phyloP scores from a whole-genome alignment of 2,797 vertebrate genomes.

The Pseudochaenichthys georgianus region DNA sequence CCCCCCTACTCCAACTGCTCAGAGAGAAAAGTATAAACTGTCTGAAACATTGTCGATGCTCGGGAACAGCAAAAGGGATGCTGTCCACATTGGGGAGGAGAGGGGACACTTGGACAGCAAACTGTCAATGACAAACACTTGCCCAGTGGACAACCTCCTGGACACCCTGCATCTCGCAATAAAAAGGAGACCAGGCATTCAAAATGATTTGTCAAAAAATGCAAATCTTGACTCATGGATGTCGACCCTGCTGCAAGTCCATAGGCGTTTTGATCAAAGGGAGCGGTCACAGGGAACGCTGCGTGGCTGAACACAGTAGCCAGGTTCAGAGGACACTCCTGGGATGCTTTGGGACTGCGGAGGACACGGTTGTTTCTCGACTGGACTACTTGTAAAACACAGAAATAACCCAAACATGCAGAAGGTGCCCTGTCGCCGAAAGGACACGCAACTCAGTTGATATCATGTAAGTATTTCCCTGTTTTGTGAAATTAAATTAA shows the following conservation, averaged over 20 bases:
- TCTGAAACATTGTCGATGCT: neutral
- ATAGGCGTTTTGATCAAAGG: slow-evolving; percentile 9
- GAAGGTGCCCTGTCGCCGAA: neutral
- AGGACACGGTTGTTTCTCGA: slow-evolving; percentile 16
- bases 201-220: neutral
- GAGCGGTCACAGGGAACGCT: slow-evolving; percentile 16
- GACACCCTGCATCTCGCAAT: slow-evolving; percentile 11
- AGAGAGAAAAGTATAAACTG: neutral
- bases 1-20: neutral
- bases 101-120: neutral
- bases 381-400: neutral
- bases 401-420: neutral
- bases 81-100: slow-evolving; percentile 12
- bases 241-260: neutral
- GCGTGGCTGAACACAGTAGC: slow-evolving; percentile 11
- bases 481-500: neutral
- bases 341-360: slow-evolving; percentile 20
- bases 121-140: slow-evolving; percentile 8
- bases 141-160: slow-evolving; percentile 12
- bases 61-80: no score
- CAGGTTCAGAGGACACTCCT: neutral
- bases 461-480: no score
- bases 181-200: slow-evolving; percentile 2
- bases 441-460: no score
- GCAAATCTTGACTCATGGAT: neutral